Percentiles rank a stretch among this genome's conserved stretches.
phyloP scores from a whole-genome alignment of 2,797 vertebrate genomes.

The Sternotherus odoratus region DNA sequence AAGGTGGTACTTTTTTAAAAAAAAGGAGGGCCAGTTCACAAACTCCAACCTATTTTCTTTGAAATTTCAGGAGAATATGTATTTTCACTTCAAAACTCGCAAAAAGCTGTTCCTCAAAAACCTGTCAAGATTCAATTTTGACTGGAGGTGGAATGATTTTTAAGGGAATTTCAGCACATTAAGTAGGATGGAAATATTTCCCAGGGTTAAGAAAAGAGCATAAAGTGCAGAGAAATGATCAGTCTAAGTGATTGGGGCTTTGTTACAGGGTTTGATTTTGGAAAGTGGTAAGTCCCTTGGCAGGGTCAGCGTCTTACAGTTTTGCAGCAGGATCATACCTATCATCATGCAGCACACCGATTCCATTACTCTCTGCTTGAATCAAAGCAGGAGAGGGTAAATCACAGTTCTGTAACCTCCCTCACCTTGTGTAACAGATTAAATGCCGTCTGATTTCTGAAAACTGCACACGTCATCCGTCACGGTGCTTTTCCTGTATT shows the following conservation, averaged over 20 bases:
- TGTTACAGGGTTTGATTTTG: not conserved
- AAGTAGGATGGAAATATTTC: not conserved
- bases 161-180: not conserved
- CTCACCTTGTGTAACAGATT: not conserved
- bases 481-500: not conserved
- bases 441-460: not conserved
- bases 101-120: not conserved
- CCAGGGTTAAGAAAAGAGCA: not conserved
- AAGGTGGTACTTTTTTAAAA: not conserved
- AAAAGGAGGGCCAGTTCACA: not conserved
- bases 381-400: rapidly evolving
- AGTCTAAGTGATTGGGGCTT: not conserved
- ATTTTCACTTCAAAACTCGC: not conserved
- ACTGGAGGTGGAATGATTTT: not conserved
- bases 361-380: not conserved
- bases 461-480: not conserved
- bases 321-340: rapidly evolving
- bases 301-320: not conserved
- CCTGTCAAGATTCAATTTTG: not conserved
- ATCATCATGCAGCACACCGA: not conserved
- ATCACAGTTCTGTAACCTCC: not conserved
- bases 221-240: not conserved
- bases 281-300: not conserved
- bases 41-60: not conserved
- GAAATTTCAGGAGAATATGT: not conserved